phyloP scores from a whole-genome alignment of 35 echinoderm and acorn worm genomes.

The Ptychodera flava region DNA sequence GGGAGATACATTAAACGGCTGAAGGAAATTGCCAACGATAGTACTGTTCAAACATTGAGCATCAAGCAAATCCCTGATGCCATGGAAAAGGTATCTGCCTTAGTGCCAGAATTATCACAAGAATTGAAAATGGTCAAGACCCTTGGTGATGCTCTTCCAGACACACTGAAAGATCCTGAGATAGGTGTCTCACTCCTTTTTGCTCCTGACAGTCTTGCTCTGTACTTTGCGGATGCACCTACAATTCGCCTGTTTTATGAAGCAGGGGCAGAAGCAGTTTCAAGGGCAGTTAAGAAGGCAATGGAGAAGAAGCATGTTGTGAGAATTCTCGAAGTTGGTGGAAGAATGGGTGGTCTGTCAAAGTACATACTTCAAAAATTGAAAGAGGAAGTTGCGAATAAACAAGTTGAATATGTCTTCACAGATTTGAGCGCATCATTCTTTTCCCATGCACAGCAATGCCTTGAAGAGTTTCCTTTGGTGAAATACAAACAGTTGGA shows the following conservation, averaged over 20 bases:
- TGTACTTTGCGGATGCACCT: slow-evolving; percentile 81
- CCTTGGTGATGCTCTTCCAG: slow-evolving; percentile 74
- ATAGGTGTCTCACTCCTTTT: slow-evolving; percentile 67
- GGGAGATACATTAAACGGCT: slow-evolving; percentile 26
- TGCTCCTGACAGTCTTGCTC: slow-evolving; percentile 61
- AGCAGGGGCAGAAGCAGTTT: slow-evolving; percentile 58
- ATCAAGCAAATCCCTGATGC: slow-evolving; percentile 54
- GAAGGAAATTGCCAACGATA: not conserved
- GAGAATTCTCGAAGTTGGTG: slow-evolving; percentile 78
- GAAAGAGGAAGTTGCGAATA: slow-evolving; percentile 50
- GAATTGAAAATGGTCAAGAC: slow-evolving; percentile 65
- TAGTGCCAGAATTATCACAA: slow-evolving; percentile 57
- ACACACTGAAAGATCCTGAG: slow-evolving; percentile 67
- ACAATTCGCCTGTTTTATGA: slow-evolving; percentile 80
- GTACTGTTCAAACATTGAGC: slow-evolving; percentile 26
- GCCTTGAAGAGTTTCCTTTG: slow-evolving; percentile 45
- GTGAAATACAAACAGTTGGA: slow-evolving; percentile 94
- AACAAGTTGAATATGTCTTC: slow-evolving; percentile 90
- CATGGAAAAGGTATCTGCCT: slow-evolving; percentile 43
- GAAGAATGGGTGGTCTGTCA: slow-evolving; percentile 85
- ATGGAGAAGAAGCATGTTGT: slow-evolving; percentile 67
- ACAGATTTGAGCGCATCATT: slow-evolving; percentile 91
- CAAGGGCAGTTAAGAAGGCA: slow-evolving; percentile 52
- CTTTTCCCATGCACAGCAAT: slow-evolving; percentile 74
- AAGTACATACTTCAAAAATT: slow-evolving; percentile 61